A percentile compares a stretch with the other conserved stretches of the same genome.
These are phyloP conservation scores for Chalcis sispes DNA, from an alignment of 2,888 invertebrate genomes.

Conservation along the genomic window DNA sequence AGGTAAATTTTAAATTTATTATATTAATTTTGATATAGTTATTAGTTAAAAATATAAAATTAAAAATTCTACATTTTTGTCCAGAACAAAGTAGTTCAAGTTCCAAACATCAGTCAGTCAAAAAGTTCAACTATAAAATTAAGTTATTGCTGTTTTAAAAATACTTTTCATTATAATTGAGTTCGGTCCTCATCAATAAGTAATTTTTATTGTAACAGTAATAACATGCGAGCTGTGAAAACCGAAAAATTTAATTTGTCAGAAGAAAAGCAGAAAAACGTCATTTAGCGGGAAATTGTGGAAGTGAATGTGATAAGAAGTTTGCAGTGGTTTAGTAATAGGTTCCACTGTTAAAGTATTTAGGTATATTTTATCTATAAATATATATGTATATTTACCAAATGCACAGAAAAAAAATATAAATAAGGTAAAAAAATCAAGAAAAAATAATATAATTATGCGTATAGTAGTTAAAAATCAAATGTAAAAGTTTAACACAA, in stretches of 20 bases:
- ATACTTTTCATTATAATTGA: slow-evolving; percentile 24
- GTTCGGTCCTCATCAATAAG: slow-evolving; percentile 44
- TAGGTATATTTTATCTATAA: slow-evolving; percentile 60
- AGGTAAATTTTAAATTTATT: slow-evolving; percentile 24
- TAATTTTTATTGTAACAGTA: slow-evolving; percentile 41
- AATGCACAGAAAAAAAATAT: slow-evolving; percentile 58
- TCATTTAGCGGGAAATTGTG: slow-evolving; percentile 63
- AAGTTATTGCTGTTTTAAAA: slow-evolving; percentile 41
- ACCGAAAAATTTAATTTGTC: slow-evolving; percentile 54
- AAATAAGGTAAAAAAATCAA: slow-evolving; percentile 55
- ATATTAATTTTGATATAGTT: neutral
- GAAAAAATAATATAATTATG: slow-evolving; percentile 57
- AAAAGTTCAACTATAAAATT: slow-evolving; percentile 32
- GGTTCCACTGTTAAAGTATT: slow-evolving; percentile 59
- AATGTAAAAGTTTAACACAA: slow-evolving; percentile 41
- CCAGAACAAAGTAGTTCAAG: slow-evolving; percentile 40
- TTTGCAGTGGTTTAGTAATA: slow-evolving; percentile 60
- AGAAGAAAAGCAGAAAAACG: slow-evolving; percentile 51
- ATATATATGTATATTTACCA: slow-evolving; percentile 55
- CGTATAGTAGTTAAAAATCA: slow-evolving; percentile 47
- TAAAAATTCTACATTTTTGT: slow-evolving; percentile 5
- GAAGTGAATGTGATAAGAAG: slow-evolving; percentile 71
- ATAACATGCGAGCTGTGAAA: slow-evolving; percentile 55
- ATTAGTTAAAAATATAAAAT: neutral
- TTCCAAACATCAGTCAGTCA: slow-evolving; percentile 31